Evolutionary conservation across 2,797 vertebrate species (phyloP).

Genomic region (Scleropages formosus): DNA sequence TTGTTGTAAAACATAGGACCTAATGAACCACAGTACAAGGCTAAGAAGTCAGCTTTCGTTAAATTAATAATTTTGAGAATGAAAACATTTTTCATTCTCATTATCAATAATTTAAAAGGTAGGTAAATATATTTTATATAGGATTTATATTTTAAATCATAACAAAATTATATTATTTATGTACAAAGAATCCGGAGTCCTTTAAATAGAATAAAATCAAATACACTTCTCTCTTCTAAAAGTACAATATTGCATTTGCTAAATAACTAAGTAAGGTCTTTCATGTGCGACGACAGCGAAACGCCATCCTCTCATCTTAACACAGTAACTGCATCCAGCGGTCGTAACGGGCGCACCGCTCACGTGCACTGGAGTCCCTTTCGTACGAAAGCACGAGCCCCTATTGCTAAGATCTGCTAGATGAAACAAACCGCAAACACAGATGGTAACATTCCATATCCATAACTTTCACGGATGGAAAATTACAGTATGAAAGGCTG

Average conservation of each 20-base stretch:
- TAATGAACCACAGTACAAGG: slow-evolving; percentile 55
- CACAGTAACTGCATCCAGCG: neutral
- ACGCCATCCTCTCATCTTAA: neutral
- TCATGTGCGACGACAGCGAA: too few relatives aligned
- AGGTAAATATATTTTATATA: slow-evolving; percentile 36
- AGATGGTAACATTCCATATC: neutral
- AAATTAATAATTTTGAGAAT: slow-evolving; percentile 33
- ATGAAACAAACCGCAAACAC: neutral
- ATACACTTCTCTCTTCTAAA: slow-evolving; percentile 58
- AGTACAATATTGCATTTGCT: slow-evolving; percentile 61
- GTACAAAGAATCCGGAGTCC: slow-evolving; percentile 60
- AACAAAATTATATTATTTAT: slow-evolving; percentile 71
- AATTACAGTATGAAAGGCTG: neutral
- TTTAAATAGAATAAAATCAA: slow-evolving; percentile 44
- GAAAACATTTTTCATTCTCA: slow-evolving; percentile 48
- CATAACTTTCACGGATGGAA: neutral
- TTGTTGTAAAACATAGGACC: slow-evolving; percentile 58
- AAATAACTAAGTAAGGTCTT: slow-evolving; percentile 47
- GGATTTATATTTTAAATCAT: slow-evolving; percentile 62
- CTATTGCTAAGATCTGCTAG: slow-evolving; percentile 5
- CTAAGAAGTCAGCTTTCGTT: slow-evolving; percentile 50
- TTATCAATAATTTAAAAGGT: slow-evolving; percentile 65
- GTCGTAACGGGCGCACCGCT: neutral
- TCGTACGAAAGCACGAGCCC: neutral
- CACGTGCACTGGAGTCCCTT: neutral